Evolutionary conservation across 2,888 invertebrate genomes (phyloP).

Genomic region (Melieria omissa): DNA sequence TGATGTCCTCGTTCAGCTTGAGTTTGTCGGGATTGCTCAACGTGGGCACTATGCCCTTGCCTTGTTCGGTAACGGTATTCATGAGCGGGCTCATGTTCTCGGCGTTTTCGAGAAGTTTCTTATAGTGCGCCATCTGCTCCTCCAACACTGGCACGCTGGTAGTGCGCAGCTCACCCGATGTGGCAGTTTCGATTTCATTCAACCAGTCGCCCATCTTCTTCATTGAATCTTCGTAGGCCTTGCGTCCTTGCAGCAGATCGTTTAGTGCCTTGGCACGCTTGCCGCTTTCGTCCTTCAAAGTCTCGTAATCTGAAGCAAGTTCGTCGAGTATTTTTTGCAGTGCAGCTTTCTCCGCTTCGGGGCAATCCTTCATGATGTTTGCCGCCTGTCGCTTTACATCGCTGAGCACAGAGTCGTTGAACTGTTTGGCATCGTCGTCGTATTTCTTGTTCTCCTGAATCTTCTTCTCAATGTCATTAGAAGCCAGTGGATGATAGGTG

Average conservation of each 20-base stretch:
- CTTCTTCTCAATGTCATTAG: conserved; percentile 85
- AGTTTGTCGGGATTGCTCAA: conserved; percentile 88
- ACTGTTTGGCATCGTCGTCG: conserved; percentile 80
- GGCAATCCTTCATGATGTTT: conserved; percentile 83
- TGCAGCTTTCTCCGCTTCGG: conserved; percentile 75
- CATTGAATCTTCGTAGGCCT: conserved; percentile 83
- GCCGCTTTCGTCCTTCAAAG: conserved; percentile 77
- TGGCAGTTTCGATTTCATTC: conserved; percentile 88
- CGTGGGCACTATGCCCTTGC: conserved; percentile 81
- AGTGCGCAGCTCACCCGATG: conserved; percentile 82
- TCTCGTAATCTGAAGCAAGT: conserved; percentile 78
- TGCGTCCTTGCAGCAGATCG: conserved; percentile 81
- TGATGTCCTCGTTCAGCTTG: conserved; percentile 82
- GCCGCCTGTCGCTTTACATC: conserved; percentile 82
- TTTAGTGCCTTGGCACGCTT: conserved; percentile 78
- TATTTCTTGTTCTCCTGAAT: conserved; percentile 80
- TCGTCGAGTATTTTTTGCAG: conserved; percentile 76
- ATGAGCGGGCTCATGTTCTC: conserved; percentile 78
- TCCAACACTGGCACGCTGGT: conserved; percentile 85
- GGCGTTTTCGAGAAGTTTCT: conserved; percentile 80
- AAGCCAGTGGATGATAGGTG: conserved; percentile 82
- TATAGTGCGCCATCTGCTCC: conserved; percentile 88
- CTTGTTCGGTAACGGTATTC: conserved; percentile 81
- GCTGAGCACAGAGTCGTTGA: conserved; percentile 78
- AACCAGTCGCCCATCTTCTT: conserved; percentile 89